These are phyloP conservation scores for Xylocopa sonorina DNA, from an alignment of 1,140 invertebrate species.

Conservation along the genomic window DNA sequence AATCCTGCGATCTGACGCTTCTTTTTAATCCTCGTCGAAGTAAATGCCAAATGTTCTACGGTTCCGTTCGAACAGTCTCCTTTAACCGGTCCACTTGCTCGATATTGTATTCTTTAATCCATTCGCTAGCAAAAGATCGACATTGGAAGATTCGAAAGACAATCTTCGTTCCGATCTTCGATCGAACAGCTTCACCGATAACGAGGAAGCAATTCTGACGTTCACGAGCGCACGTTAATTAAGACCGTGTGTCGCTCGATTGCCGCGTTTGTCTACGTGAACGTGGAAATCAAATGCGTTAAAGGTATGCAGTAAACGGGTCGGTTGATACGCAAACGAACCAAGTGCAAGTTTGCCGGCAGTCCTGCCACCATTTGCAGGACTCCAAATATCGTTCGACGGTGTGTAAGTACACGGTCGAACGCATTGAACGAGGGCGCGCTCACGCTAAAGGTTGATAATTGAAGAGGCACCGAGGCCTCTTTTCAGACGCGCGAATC, in stretches of 20 bases:
- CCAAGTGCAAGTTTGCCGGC: background rate
- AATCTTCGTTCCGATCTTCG: background rate
- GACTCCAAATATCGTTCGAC: background rate
- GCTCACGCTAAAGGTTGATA: background rate
- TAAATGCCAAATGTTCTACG: background rate
- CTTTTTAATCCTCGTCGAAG: background rate
- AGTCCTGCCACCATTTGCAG: background rate
- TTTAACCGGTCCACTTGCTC: background rate
- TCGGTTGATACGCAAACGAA: slow-evolving; percentile 45
- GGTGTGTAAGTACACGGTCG: background rate
- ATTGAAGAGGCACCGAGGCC: background rate
- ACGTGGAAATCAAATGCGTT: slow-evolving; percentile 16
- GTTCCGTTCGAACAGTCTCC: background rate
- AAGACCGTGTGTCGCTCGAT: background rate
- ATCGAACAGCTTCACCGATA: background rate
- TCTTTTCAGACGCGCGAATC: background rate
- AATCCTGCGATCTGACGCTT: background rate
- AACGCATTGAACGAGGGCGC: background rate
- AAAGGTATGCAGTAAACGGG: too few relatives aligned
- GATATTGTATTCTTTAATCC: background rate
- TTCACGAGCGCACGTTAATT: background rate
- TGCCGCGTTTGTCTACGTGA: slow-evolving; percentile 20
- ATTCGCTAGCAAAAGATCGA: too few relatives aligned
- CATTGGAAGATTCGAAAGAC: too few relatives aligned
- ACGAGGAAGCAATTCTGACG: background rate